Conservation (phyloP, 2,888 invertebrate species). For the Elysia crispata region DNA sequence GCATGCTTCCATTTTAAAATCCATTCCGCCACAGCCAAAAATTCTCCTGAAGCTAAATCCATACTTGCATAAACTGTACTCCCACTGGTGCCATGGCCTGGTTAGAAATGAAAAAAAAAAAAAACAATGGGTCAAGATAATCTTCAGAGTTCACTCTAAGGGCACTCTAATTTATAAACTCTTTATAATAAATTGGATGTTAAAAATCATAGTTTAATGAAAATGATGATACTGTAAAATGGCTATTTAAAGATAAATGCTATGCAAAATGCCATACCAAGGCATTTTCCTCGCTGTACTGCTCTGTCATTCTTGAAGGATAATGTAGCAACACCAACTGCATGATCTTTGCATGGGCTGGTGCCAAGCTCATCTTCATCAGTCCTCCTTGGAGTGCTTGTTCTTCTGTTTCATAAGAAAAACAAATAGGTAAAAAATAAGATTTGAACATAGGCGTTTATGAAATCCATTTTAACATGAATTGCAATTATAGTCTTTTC, state of each 20-base stretch:
- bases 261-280: slow-evolving; percentile 82
- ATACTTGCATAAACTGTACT: slow-evolving; percentile 87
- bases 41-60: slow-evolving; percentile 82
- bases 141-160: too few relatives aligned
- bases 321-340: slow-evolving; percentile 59
- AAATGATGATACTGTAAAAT: too few relatives aligned
- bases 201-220: too few relatives aligned
- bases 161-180: neutral
- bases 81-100: slow-evolving; percentile 86
- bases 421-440: neutral
- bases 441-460: too few relatives aligned
- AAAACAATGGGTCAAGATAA: too few relatives aligned
- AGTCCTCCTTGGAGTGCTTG: slow-evolving; percentile 62
- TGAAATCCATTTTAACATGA: too few relatives aligned
- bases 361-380: slow-evolving; percentile 52
- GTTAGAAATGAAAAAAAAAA: too few relatives aligned
- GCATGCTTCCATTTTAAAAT: slow-evolving; percentile 70
- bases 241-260: too few relatives aligned
- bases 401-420: slow-evolving; percentile 55
- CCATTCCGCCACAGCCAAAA: slow-evolving; percentile 89
- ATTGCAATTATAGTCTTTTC: too few relatives aligned
- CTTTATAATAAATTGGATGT: neutral
- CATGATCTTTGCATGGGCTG: slow-evolving; percentile 59
- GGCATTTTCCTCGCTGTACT: slow-evolving; percentile 86
- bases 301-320: slow-evolving; percentile 80